Evolutionary conservation across 2,113 vertebrate species (phyloP).

Genomic region (Hippocampus mohnikei): DNA sequence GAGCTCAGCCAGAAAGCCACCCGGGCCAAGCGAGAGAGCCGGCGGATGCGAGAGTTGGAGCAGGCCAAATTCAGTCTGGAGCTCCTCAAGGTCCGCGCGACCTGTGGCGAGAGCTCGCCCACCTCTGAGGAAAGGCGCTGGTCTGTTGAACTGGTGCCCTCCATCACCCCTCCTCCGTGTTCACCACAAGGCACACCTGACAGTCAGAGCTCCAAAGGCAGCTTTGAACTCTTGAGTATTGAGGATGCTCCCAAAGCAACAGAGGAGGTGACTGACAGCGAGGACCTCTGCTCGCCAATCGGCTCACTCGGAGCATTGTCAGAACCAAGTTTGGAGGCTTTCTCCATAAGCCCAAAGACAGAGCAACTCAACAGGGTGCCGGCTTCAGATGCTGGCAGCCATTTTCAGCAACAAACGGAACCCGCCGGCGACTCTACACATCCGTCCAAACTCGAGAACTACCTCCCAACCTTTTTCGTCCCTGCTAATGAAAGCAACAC

Average conservation of each 20-base stretch:
- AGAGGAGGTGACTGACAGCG: conserved; percentile 65
- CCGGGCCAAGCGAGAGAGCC: conserved; percentile 90
- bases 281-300: conserved; percentile 53
- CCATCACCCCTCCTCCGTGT: conserved; percentile 66
- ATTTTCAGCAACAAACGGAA: conserved; percentile 19
- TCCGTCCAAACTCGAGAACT: conserved; percentile 69
- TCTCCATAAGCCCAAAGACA: conserved; percentile 41
- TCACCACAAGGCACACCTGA: conserved; percentile 86
- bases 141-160: conserved; percentile 75
- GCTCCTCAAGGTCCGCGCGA: conserved; percentile 90
- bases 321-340: conserved; percentile 26
- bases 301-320: conserved; percentile 17
- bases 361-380: conserved; percentile 12
- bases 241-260: conserved; percentile 74
- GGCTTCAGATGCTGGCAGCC: conserved; percentile 11
- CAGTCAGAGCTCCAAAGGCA: conserved; percentile 89
- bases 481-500: conserved; percentile 70
- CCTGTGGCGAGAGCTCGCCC: conserved; percentile 70
- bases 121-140: conserved; percentile 86
- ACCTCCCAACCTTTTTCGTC: conserved; percentile 86
- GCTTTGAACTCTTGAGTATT: conserved; percentile 83
- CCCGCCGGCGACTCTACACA: conserved; percentile 27
- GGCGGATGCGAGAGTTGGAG: conserved; percentile 92
- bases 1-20: conserved; percentile 88
- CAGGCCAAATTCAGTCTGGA: conserved; percentile 96